phyloP scores from a whole-genome alignment of 2,888 invertebrate genomes.

The Zygothrica quintamaculata region DNA sequence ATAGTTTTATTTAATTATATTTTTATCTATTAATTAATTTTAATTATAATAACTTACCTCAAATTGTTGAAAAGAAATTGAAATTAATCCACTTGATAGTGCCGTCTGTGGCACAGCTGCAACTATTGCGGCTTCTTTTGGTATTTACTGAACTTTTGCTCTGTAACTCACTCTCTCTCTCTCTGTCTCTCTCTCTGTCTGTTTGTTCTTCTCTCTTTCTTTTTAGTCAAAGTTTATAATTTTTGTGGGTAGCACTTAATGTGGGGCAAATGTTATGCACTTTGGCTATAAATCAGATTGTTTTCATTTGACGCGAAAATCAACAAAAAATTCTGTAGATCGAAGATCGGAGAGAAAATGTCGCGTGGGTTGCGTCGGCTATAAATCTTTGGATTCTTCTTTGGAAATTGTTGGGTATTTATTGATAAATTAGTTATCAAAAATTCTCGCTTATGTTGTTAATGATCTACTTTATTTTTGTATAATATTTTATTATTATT shows the following conservation, averaged over 20 bases:
- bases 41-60: conserved; percentile 59
- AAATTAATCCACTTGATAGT: conserved; percentile 71
- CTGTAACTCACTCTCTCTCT: not conserved
- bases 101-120: conserved; percentile 54
- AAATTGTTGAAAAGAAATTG: conserved; percentile 56
- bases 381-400: conserved; percentile 56
- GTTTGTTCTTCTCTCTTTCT: conserved; percentile 6
- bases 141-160: conserved; percentile 12
- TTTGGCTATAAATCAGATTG: conserved; percentile 72
- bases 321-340: conserved; percentile 17
- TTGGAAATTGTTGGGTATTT: conserved; percentile 38
- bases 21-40: no score
- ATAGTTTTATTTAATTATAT: no score
- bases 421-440: conserved; percentile 34
- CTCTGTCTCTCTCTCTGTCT: conserved; percentile 7
- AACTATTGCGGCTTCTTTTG: conserved; percentile 16
- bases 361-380: conserved; percentile 70
- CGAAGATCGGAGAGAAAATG: conserved; percentile 29
- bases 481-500: conserved; percentile 31
- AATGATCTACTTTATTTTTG: no score
- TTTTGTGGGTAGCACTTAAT: conserved; percentile 40
- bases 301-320: conserved; percentile 55
- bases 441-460: conserved; percentile 26
- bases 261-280: conserved; percentile 72
- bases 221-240: conserved; percentile 1